Conservation (phyloP, 2,113 vertebrate genomes). For the Catagonus wagneri region DNA sequence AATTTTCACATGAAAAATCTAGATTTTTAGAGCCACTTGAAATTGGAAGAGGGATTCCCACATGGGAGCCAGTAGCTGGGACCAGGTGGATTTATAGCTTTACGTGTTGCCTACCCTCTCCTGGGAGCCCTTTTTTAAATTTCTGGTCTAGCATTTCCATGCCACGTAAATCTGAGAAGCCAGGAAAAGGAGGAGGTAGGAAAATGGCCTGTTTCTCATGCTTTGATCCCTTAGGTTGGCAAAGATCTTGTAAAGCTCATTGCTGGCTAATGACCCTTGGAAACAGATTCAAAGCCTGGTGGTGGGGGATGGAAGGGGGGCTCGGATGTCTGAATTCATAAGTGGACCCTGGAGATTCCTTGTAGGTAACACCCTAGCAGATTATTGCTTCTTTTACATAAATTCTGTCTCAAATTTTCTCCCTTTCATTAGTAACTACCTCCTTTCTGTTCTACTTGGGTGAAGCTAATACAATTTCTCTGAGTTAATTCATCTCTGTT, state of each 20-base stretch:
- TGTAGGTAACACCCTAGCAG: accelerated
- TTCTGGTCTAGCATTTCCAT: neutral
- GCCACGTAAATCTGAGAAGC: too few relatives aligned
- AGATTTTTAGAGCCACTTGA: neutral
- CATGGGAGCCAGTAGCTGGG: accelerated
- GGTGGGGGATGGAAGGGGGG: accelerated
- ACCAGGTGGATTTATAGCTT: neutral
- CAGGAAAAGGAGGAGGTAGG: neutral
- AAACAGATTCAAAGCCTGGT: accelerated
- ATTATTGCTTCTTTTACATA: neutral
- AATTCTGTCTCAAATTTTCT: neutral
- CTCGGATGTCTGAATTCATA: accelerated
- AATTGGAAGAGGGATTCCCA: neutral
- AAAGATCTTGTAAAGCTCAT: too few relatives aligned
- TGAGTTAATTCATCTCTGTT: conserved; percentile 64
- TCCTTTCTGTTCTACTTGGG: conserved; percentile 1
- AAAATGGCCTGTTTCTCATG: too few relatives aligned
- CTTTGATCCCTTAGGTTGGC: neutral
- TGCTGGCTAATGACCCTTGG: neutral
- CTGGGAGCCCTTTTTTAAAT: neutral
- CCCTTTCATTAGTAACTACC: neutral
- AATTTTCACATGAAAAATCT: neutral
- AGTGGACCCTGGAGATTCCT: accelerated
- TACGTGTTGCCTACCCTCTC: neutral
- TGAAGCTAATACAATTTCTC: conserved; percentile 52